These are phyloP conservation scores for Apteryx mantelli DNA, from an alignment of 2,113 vertebrate genomes.

Conservation along the genomic window DNA sequence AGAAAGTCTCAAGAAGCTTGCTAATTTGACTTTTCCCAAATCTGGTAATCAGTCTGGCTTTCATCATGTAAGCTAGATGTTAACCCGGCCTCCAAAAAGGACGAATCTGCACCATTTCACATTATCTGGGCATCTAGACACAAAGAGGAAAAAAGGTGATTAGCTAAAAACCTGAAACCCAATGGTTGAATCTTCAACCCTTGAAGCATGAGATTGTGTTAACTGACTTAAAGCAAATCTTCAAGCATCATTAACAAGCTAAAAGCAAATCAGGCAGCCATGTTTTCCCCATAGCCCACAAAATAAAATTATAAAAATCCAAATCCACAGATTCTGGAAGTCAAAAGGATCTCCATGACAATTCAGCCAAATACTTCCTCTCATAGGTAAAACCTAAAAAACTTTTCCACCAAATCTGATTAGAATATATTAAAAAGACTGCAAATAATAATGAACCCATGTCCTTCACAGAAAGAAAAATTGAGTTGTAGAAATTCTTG, in stretches of 20 bases:
- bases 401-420: not conserved
- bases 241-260: constrained; percentile 13
- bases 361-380: not conserved
- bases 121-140: not conserved
- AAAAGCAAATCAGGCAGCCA: not conserved
- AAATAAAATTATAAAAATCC: not conserved
- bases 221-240: constrained; percentile 26
- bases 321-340: not conserved
- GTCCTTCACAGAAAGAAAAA: not conserved
- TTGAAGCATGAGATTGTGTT: not conserved
- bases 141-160: not conserved
- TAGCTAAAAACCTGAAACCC: not conserved
- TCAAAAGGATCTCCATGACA: not conserved
- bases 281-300: not conserved
- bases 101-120: not conserved
- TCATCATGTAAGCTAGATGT: not conserved
- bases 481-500: not conserved
- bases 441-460: not conserved
- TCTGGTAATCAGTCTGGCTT: not conserved
- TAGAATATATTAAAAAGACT: not conserved
- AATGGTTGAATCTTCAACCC: not conserved
- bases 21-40: not conserved
- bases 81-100: not conserved
- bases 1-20: not conserved
- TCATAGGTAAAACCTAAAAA: not conserved